phyloP scores from a whole-genome alignment of 2,113 vertebrate species.

The Callipepla squamata region DNA sequence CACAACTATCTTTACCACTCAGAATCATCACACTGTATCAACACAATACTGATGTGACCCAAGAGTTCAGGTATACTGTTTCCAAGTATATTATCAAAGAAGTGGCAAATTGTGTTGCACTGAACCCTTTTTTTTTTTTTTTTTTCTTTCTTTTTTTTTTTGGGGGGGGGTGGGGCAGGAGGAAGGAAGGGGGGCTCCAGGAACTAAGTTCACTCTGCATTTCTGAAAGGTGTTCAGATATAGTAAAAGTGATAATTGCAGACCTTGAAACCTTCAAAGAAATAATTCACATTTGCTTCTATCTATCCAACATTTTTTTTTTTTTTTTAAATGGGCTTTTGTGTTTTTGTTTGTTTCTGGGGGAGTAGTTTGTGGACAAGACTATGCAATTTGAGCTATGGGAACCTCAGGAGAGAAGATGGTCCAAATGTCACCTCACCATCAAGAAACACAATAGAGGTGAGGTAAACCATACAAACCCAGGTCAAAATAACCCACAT shows the following conservation, averaged over 20 bases:
- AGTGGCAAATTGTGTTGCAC: neutral
- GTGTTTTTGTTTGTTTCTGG: neutral
- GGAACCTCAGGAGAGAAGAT: neutral
- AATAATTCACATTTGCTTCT: neutral
- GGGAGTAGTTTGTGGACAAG: neutral
- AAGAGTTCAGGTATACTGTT: neutral
- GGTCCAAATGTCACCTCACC: neutral
- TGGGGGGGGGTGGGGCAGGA: too few relatives aligned
- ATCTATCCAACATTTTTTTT: neutral
- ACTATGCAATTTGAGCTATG: neutral
- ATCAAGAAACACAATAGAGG: neutral
- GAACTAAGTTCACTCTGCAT: neutral
- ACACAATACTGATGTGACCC: neutral
- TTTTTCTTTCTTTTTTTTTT: too few relatives aligned
- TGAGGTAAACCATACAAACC: neutral
- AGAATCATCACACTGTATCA: neutral
- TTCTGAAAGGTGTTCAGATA: neutral
- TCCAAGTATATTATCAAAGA: neutral
- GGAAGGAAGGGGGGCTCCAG: neutral
- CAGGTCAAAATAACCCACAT: neutral
- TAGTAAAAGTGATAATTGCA: neutral
- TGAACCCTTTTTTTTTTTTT: neutral
- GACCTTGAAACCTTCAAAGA: neutral
- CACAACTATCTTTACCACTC: neutral
- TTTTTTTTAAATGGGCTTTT: neutral